Base-by-base conservation (phyloP, 2,113 vertebrate genomes). In the Australoheros scitulus region DNA sequence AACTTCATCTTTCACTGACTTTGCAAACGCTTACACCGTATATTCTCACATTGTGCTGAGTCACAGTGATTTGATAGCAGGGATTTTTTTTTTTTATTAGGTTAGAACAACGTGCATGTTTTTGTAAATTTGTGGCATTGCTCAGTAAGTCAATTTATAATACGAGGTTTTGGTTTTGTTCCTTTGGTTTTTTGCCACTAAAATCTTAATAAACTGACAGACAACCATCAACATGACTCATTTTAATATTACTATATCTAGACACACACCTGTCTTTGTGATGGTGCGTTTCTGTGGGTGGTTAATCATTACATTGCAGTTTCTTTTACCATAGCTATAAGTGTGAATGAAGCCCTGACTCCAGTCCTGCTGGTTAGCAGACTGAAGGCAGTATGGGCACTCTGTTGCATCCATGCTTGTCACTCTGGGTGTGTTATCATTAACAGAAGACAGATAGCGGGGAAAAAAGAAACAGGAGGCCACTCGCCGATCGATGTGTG, bases 1-100 rank as follows among this genome's bases (percentile, higher is more conserved):
- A 61, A 82, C 89, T 84, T 87, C 87, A 88, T 81, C 87, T 88
- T 87, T 80, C 83, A 74, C 80, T 76, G 89, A 86, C 77, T 91
- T 85, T 87, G 86, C 87, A 87, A 85, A 77, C 4, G 32, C 77
- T 88, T 65, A 60, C 80, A 34, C 22, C 61, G 74, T 78, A 38
- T 15, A 5, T 77, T 61, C 79, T 41, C 61, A 24, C 50, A 15
- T 14, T 83, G 59, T 86, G 87, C 88, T 90, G 86, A 91, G 91
- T 88, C 90, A 88, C 72, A 14, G 64, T 52, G 29, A 77, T 78
- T 64, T 63, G 75, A 59, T 20, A 24, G 22, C 24, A n/a, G 63
- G 47, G 55, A 63, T 74, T 57, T 61, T 8, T 29, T 50, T 77
- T 91, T 81, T 47, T 63, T 61, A 17, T 56, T 8, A 29, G 14